These are phyloP conservation scores for Rhynchomys soricoides DNA, from an alignment of 2,113 vertebrate species.

Conservation along the genomic window DNA sequence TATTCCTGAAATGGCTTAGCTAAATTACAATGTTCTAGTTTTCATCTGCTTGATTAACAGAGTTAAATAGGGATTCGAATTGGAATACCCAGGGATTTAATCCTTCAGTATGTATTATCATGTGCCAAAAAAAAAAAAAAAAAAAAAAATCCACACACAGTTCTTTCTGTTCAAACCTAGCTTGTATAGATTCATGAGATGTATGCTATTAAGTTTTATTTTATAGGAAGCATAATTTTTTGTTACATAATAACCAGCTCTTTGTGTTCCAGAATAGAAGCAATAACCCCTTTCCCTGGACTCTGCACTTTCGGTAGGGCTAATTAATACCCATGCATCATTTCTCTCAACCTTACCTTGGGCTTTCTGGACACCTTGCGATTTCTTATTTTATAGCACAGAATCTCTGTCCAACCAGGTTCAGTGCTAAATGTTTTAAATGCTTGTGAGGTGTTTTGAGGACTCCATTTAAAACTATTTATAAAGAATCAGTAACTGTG, in stretches of 20 bases:
- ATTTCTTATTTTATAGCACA: slow-evolving; percentile 45
- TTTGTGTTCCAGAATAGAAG: slow-evolving; percentile 52
- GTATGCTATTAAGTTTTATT: slow-evolving; percentile 41
- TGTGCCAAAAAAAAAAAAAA: neutral
- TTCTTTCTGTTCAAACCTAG: slow-evolving; percentile 13
- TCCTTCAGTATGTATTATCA: neutral
- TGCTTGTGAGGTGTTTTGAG: slow-evolving; percentile 29
- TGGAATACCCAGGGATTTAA: neutral
- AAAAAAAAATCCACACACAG: neutral
- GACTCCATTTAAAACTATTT: slow-evolving; percentile 40
- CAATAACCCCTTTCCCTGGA: slow-evolving; percentile 28
- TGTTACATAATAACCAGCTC: slow-evolving; percentile 36
- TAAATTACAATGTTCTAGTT: slow-evolving; percentile 37
- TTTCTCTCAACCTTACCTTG: slow-evolving; percentile 11
- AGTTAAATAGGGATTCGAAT: slow-evolving; percentile 24
- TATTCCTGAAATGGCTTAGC: slow-evolving; percentile 39
- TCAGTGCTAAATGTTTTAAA: slow-evolving; percentile 25
- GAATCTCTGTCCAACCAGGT: slow-evolving; percentile 37
- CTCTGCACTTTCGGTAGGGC: slow-evolving; percentile 7
- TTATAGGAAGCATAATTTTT: slow-evolving; percentile 50
- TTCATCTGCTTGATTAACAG: neutral
- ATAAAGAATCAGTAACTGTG: slow-evolving; percentile 40
- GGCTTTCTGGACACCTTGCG: slow-evolving; percentile 6
- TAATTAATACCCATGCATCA: slow-evolving; percentile 60
- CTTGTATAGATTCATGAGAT: neutral